Percentiles rank a stretch among this genome's conserved stretches.
phyloP scores from a whole-genome alignment of 2,113 vertebrate genomes.

The Otis tarda region DNA sequence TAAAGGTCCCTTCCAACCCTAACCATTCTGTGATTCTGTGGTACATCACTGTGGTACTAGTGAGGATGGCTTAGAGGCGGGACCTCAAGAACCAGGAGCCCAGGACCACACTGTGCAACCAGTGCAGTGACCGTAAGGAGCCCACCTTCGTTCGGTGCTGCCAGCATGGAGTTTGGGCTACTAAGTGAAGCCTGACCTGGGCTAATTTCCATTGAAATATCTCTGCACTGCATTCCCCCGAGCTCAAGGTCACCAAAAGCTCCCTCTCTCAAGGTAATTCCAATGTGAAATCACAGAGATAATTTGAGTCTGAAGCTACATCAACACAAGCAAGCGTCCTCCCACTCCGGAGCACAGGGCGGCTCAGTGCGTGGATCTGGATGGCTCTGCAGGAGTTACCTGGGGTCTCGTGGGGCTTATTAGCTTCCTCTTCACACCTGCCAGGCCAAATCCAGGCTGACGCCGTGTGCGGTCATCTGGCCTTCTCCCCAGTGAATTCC shows the following conservation, averaged over 20 bases:
- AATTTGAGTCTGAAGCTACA: background rate
- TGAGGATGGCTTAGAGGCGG: background rate
- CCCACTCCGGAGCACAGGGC: accelerated
- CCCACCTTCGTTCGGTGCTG: background rate
- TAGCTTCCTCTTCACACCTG: background rate
- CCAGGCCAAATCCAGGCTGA: background rate
- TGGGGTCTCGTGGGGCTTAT: background rate
- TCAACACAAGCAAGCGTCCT: background rate
- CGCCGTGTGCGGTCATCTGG: background rate
- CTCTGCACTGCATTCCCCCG: background rate
- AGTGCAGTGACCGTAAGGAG: background rate
- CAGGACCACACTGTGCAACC: background rate
- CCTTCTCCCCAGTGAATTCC: background rate
- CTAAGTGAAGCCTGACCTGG: background rate
- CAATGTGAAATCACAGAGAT: background rate
- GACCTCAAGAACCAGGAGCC: background rate
- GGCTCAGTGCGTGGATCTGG: background rate
- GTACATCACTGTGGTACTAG: background rate
- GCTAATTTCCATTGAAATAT: background rate
- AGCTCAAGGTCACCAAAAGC: background rate
- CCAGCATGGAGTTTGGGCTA: background rate
- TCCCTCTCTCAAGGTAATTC: background rate
- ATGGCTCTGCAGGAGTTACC: background rate
- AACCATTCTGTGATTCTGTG: too few species aligned
- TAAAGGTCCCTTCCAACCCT: too few species aligned